phyloP scores from a whole-genome alignment of 2,797 vertebrate genomes.

The Eidolon dupreanum region DNA sequence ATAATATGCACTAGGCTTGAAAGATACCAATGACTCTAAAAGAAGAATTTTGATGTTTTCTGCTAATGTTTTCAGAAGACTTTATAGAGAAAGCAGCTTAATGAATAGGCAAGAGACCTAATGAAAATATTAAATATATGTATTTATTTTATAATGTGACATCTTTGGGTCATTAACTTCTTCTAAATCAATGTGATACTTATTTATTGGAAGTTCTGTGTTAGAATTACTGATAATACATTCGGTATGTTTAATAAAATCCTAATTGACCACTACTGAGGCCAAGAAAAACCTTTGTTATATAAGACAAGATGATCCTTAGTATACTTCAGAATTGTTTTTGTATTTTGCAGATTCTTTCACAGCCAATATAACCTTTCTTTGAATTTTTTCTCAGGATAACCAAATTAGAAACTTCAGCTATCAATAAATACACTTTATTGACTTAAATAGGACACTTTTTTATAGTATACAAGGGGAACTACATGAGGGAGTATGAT shows the following conservation, averaged over 20 bases:
- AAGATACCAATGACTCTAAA: neutral
- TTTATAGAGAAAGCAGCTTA: neutral
- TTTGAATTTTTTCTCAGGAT: neutral
- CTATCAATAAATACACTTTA: neutral
- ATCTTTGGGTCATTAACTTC: neutral
- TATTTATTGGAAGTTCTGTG: neutral
- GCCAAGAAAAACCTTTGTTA: neutral
- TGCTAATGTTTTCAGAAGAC: neutral
- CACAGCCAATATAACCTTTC: neutral
- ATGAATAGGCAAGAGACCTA: neutral
- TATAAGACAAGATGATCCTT: neutral
- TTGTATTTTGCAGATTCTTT: constrained; percentile 1
- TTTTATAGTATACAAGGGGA: neutral
- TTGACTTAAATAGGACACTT: neutral
- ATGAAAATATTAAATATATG: neutral
- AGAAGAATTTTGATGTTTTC: neutral
- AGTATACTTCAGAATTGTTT: neutral
- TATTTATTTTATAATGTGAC: neutral
- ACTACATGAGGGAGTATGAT: neutral
- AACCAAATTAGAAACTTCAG: neutral
- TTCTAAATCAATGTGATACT: neutral
- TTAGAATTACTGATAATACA: neutral
- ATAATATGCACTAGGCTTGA: neutral
- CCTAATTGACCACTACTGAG: neutral
- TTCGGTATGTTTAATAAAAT: constrained; percentile 16